These are phyloP conservation scores for Pogonognathellus flavescens DNA, from an alignment of 1,140 invertebrate species.

Conservation along the genomic window DNA sequence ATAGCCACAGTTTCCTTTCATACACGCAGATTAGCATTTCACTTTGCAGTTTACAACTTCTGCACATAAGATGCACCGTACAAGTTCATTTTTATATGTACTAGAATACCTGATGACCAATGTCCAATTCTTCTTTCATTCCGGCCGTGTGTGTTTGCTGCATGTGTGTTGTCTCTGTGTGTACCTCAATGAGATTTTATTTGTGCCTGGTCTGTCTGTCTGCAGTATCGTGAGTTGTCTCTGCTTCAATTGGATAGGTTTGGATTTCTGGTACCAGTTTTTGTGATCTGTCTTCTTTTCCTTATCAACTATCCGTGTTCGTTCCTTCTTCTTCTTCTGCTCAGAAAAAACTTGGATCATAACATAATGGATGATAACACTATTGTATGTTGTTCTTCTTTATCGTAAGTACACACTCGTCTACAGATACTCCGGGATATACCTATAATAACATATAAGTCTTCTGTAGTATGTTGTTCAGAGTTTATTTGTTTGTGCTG, in stretches of 20 bases:
- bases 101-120: not conserved
- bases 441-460: too few species aligned
- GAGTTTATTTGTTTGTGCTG: too few species aligned
- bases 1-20: too few species aligned
- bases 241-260: conserved; percentile 6
- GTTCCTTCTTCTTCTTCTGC: too few species aligned
- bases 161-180: not conserved
- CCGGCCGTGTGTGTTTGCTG: not conserved
- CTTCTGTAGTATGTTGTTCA: too few species aligned
- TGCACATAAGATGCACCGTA: not conserved
- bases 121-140: not conserved
- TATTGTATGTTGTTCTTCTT: not conserved
- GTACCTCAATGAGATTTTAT: conserved; percentile 52
- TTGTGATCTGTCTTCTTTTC: conserved; percentile 23
- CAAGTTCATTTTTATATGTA: not conserved
- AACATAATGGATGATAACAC: not conserved
- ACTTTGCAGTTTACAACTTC: too few species aligned
- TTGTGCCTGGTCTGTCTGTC: conserved; percentile 23
- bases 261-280: conserved; percentile 45
- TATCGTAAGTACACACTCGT: not conserved
- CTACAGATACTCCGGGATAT: too few species aligned
- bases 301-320: not conserved
- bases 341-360: conserved; percentile 4
- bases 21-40: too few species aligned
- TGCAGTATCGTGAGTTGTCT: not conserved